Percentiles rank a stretch among this genome's conserved stretches.
phyloP scores from a whole-genome alignment of 2,797 vertebrate species.

The Falco naumanni region DNA sequence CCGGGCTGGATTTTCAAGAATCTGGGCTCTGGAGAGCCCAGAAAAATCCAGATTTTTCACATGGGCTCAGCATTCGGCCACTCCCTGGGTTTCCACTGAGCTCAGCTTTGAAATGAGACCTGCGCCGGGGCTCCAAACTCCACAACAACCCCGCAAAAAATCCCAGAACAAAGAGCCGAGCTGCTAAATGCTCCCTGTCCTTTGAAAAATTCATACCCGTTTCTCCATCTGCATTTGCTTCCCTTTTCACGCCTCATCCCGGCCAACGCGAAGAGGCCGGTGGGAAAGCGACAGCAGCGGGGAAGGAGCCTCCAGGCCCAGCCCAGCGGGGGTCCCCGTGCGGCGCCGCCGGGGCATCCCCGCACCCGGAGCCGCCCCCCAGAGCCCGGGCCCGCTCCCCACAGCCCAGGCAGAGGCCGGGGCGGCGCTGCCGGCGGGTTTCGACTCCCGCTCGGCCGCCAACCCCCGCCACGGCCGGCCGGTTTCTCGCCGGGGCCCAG shows the following conservation, averaged over 20 bases:
- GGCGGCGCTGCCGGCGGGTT: fast-evolving
- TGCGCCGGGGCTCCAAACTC: fast-evolving
- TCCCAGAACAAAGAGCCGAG: neutral
- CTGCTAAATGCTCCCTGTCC: neutral
- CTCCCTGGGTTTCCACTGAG: neutral
- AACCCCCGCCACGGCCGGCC: neutral
- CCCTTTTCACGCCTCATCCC: neutral
- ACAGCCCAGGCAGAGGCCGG: fast-evolving
- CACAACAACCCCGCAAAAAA: neutral
- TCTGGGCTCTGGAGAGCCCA: neutral
- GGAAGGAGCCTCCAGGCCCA: fast-evolving
- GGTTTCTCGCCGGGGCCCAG: too few relatives aligned
- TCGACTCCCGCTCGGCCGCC: too few relatives aligned
- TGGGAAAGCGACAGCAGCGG: neutral
- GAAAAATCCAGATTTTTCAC: neutral
- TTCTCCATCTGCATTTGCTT: neutral
- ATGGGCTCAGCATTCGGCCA: neutral
- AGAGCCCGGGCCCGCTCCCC: neutral
- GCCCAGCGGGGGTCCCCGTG: fast-evolving
- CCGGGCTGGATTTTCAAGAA: neutral
- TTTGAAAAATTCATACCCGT: neutral
- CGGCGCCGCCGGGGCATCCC: neutral
- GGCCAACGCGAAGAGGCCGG: neutral
- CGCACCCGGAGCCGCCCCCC: neutral
- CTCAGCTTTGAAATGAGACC: neutral